A percentile compares a stretch with the other conserved stretches of the same genome.
These are phyloP conservation scores for Mycetomoellerius zeteki DNA, from an alignment of 1,140 invertebrate genomes.

Conservation along the genomic window DNA sequence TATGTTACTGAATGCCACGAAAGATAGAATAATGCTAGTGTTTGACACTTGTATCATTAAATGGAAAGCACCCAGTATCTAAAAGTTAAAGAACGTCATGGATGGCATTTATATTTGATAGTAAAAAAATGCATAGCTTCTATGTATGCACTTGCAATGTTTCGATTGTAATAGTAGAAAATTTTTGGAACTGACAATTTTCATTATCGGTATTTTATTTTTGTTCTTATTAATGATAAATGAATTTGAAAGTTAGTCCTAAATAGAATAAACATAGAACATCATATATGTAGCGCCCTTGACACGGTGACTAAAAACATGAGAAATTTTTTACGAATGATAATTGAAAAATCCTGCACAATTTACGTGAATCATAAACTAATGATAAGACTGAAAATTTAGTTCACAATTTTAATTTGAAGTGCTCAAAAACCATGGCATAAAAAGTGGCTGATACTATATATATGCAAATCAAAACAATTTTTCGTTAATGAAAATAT, in stretches of 20 bases:
- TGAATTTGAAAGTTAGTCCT: background rate
- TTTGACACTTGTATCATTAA: too few relatives aligned
- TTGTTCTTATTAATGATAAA: background rate
- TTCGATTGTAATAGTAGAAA: background rate
- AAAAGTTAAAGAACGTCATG: background rate
- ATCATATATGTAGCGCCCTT: background rate
- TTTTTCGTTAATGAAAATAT: background rate
- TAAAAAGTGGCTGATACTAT: background rate
- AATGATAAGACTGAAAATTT: background rate
- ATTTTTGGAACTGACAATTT: background rate
- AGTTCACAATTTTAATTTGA: background rate
- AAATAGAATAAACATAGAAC: background rate
- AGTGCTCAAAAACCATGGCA: background rate
- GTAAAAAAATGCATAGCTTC: background rate
- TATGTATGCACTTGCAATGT: background rate
- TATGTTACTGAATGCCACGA: too few relatives aligned
- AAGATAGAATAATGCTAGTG: too few relatives aligned
- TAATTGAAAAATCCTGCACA: background rate
- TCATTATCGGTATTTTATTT: background rate
- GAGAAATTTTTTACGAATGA: constrained; percentile 1
- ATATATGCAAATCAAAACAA: background rate
- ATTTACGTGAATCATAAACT: background rate
- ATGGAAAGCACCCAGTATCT: background rate
- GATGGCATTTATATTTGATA: background rate
- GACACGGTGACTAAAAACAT: background rate